Evolutionary conservation across 2,113 vertebrate genomes (phyloP).

Genomic region (Neotragus moschatus): DNA sequence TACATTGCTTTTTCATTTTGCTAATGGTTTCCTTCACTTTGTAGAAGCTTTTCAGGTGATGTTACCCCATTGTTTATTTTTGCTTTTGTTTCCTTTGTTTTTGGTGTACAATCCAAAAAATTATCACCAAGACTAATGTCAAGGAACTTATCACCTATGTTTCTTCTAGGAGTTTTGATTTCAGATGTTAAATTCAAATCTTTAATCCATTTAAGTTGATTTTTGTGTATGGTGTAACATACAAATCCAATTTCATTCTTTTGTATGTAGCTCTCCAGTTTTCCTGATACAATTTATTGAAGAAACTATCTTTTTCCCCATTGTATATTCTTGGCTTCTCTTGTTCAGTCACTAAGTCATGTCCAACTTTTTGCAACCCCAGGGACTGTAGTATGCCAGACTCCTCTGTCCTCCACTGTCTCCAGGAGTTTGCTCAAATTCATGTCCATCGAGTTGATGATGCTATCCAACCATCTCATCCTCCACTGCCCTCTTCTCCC

Average conservation of each 20-base stretch:
- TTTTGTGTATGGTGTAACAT: not conserved
- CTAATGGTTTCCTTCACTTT: not conserved
- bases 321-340: not conserved
- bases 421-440: not conserved
- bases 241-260: not conserved
- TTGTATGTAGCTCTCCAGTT: not conserved
- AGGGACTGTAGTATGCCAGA: not conserved
- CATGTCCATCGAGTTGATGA: not conserved
- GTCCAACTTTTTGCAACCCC: not conserved
- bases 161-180: not conserved
- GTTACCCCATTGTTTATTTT: not conserved
- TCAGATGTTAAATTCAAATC: not conserved
- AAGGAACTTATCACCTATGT: not conserved
- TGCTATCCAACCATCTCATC: not conserved
- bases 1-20: not conserved
- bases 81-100: conserved; percentile 2
- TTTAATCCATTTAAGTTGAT: not conserved
- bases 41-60: not conserved
- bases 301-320: not conserved
- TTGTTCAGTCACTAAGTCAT: not conserved
- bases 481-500: not conserved
- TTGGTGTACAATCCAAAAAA: not conserved
- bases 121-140: not conserved
- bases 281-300: not conserved
- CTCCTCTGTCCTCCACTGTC: not conserved